Evolutionary conservation across 2,797 vertebrate species (phyloP).

Genomic region (Strix occidentalis): DNA sequence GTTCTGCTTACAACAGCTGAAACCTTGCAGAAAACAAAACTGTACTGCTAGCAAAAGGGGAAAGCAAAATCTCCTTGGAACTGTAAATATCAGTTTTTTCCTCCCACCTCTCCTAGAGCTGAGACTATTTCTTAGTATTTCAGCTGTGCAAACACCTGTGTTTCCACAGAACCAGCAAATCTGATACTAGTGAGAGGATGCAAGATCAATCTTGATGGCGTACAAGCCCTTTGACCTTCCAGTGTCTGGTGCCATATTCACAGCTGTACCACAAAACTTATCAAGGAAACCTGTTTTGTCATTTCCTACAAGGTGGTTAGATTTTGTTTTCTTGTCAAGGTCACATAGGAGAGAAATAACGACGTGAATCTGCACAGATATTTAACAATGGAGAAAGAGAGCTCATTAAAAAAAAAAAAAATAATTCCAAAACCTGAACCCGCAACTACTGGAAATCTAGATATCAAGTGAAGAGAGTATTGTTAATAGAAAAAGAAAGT

Average conservation of each 20-base stretch:
- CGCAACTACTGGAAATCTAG: background rate
- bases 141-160: background rate
- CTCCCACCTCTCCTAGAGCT: slow-evolving; percentile 14
- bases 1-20: slow-evolving; percentile 76
- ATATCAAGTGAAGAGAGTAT: background rate
- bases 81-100: slow-evolving; percentile 27
- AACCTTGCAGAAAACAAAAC: background rate
- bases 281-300: background rate
- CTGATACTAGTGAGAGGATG: background rate
- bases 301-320: background rate
- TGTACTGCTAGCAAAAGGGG: background rate
- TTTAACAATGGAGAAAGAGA: background rate
- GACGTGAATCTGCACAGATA: background rate
- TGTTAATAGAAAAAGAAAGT: background rate
- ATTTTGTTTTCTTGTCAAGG: slow-evolving; percentile 3
- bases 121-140: slow-evolving; percentile 26
- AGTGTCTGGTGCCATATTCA: slow-evolving; percentile 18
- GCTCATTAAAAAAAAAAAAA: background rate
- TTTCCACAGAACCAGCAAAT: slow-evolving; percentile 55
- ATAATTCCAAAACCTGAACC: background rate
- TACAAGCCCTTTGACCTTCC: background rate
- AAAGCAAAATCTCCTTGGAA: background rate
- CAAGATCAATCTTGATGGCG: background rate
- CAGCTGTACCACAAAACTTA: background rate
- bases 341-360: background rate